Evolutionary conservation across 2,113 vertebrate species (phyloP), one percentile per base, ranked within the genome.

Genomic region (Axis porcinus): DNA sequence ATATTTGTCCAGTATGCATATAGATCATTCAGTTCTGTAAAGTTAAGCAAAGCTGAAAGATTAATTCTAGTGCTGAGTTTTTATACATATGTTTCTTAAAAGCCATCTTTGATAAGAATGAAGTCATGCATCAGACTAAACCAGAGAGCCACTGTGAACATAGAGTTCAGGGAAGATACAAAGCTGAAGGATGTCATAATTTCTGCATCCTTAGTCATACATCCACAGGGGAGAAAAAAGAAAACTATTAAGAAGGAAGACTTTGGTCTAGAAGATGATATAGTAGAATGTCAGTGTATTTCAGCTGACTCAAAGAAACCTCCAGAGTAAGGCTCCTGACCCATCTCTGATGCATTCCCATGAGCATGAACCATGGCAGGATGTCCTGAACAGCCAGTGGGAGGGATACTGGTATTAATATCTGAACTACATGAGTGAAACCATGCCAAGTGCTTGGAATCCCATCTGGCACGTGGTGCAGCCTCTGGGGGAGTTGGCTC

Each of bases 41-140:
- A 60, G 55, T 88, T 86, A 67, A 88, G 40, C 47, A 88, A 95
- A 94, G 45, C 33, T 15, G 52, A 55, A 74, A 60, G 30, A 36
- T 64, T 94, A 58, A 83, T 91, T 94, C 23, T 88, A 79, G 91
- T 28, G 25, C 17, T 21, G 47, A 82, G 36, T 79, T 93, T 96
- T 95, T 94, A 30, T 79, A 96, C 79, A 45, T 93, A 70, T 76
- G 13, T 96, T 97, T 88, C 91, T 93, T 84, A 83, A 93, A 92
- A 88, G 86, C 57, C 86, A 76, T 33, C 67, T 95, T 88, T 6
- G 21, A 91, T 91, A 96, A 89, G 27, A 95, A 96, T 89, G 67
- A 87, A 97, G 36, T 88, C 43, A 58, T 4, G 7, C 33, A 84
- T 86, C 50, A 36, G 82, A 74, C 78, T 83, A 91, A 95, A 62